Evolutionary conservation across 2,113 vertebrate genomes (phyloP), one percentile per base, ranked within the genome.

Genomic region (Sebastes schlegelii): DNA sequence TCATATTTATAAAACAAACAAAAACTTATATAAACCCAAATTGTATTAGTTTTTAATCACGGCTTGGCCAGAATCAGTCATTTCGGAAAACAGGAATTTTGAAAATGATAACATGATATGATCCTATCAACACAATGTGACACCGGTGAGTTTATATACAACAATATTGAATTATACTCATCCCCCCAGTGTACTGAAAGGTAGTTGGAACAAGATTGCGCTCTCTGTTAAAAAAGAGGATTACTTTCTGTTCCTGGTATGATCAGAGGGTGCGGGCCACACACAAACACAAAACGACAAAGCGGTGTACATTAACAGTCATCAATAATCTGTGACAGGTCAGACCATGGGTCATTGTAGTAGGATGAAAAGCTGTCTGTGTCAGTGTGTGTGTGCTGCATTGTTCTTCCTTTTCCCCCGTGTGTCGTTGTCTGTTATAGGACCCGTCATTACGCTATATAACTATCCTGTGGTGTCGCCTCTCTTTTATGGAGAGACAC

Each of bases 291-390:
- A 86, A 58, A 51, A 51, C 73, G 77, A 90, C 88, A 91, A 90
- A 92, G 88, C 21, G 42, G 84, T 90, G 81, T 91, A 86, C 80
- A 88, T 92, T 87, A 91, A 82, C 89, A 69, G 79, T 92, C 94
- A 94, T 94, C 93, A 92, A 94, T 94, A 91, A 92, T 86, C 52
- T 67, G 58, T 93, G 93, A 91, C 91, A 90, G 86, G 81, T 90
- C 82, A 77, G 80, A 92, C 82, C 79, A 90, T 88, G 82, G 83
- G 80, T 81, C 75, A 89, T 91, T 94, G 88, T 91, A 51, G 7
- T 49, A 1, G 51, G 52, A 79, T 89, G 82, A 93, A 92, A 89
- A 81, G 62, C 77, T 70, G 48, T 86, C 71, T 75, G 60, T 86
- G 68, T 86, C 23, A 8, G 77, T 89, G 88, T 89, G 86, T 83